Percentiles rank a stretch among this genome's conserved stretches.
Conservation (phyloP, 2,797 vertebrate species). For the Crocidura indochinensis region DNA sequence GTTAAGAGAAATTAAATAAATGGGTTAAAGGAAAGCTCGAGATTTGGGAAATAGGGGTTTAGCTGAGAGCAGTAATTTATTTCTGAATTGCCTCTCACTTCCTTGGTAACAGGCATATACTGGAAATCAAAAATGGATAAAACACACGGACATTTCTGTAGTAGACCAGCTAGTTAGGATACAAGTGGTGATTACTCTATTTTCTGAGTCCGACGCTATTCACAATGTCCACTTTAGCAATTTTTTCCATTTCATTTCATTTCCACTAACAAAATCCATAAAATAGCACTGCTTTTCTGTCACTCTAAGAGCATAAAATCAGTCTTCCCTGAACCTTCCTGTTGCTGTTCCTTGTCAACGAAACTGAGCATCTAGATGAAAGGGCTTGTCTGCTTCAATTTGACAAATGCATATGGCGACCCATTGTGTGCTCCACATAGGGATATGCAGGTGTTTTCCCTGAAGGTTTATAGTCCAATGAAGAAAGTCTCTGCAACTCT, state of each 20-base stretch:
- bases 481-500: not conserved
- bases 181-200: not conserved
- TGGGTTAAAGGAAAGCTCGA: slow-evolving; percentile 73
- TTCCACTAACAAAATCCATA: slow-evolving; percentile 47
- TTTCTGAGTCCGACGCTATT: not conserved
- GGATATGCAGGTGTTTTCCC: not conserved
- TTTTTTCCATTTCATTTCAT: slow-evolving; percentile 54
- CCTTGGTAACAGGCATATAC: not conserved
- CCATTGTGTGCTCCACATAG: not conserved
- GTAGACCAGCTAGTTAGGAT: not conserved
- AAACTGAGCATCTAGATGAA: slow-evolving; percentile 48
- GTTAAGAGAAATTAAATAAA: slow-evolving; percentile 83
- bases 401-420: not conserved
- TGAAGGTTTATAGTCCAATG: accelerated
- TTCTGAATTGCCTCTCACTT: slow-evolving; percentile 67
- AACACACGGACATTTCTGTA: slow-evolving; percentile 10
- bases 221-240: not conserved
- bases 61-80: slow-evolving; percentile 77
- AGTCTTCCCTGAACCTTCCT: not conserved
- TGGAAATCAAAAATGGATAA: slow-evolving; percentile 45
- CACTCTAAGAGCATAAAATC: not conserved
- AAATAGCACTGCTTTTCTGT: slow-evolving; percentile 33
- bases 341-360: not conserved
- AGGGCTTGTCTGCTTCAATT: not conserved
- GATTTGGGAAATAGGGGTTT: slow-evolving; percentile 69